Evolutionary conservation across 2,888 invertebrate genomes (phyloP), one percentile per base, ranked within the genome.

Genomic region (Aspidiotus rigidus): DNA sequence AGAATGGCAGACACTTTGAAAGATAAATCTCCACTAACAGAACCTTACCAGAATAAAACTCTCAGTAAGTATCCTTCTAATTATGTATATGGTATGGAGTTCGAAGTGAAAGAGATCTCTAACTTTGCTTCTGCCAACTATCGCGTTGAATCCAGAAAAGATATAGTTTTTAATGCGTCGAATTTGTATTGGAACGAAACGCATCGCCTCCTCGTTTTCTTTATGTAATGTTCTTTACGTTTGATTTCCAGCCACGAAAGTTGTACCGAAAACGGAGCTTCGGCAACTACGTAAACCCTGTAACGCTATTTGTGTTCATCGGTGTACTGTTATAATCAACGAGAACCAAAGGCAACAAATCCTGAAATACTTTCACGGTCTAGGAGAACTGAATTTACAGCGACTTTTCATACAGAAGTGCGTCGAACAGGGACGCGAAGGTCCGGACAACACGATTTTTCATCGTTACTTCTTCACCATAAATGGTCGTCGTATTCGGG

Each of bases 361-460:
- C 7, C 44, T 69, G 17, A 69, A 69, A 15, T 69, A 69, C 39
- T 69, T 69, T n/a, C 56, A 69, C 57, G 69, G 62, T 15, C 57
- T 69, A 42, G 69, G 55, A 7, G 62, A 69, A 10, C 13, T 62
- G 13, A 62, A 62, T 56, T 44, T 69, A 1, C 69, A 62, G 44
- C 62, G 69, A 40, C 57, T 69, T 42, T 69, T 69, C 62, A 55
- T 69, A 13, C 69, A 69, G 28, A 69, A 69, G 44, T 69, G 62
- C 13, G 69, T 69, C 11, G 62, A 69, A 28, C 62, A 55, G 39
- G 66, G 56, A 16, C 17, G 44, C 41, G 66, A 66, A 49, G 62
- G 54, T 17, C 44, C 60, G 11, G 44, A 42, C 9, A 62, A 56
- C n/a, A 17, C 44, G n/a, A 28, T 57, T 7, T 54, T 16, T 2